These are phyloP conservation scores for Ferdinandea cuprea DNA, from an alignment of 2,888 invertebrate genomes.

Conservation along the genomic window DNA sequence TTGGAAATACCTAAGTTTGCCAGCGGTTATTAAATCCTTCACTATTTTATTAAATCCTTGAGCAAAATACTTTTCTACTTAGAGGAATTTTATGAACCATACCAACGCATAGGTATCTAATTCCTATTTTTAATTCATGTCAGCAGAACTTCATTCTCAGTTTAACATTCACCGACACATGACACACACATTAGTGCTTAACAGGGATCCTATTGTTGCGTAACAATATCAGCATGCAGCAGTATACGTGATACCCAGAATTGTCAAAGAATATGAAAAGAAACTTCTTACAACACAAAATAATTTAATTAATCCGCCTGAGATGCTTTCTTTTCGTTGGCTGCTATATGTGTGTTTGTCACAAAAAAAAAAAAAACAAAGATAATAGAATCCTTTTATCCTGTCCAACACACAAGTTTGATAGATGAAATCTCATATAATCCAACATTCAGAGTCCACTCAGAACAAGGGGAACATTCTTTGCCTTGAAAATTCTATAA, in stretches of 20 bases:
- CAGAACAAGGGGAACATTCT: conserved; percentile 14
- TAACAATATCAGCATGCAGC: background rate
- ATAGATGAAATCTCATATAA: conserved; percentile 49
- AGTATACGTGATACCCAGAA: conserved; percentile 3
- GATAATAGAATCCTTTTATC: conserved; percentile 53
- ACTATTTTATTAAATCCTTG: too few relatives aligned
- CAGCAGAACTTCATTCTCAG: too few relatives aligned
- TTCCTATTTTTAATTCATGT: too few relatives aligned
- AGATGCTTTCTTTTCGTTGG: conserved; percentile 28
- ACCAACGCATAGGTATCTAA: too few relatives aligned
- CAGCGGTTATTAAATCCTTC: too few relatives aligned
- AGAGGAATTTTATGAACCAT: too few relatives aligned
- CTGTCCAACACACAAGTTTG: conserved; percentile 28
- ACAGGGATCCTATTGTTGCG: conserved; percentile 18
- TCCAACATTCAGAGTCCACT: conserved; percentile 26
- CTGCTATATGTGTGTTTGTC: background rate
- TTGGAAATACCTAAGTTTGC: too few relatives aligned
- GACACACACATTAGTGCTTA: conserved; percentile 2
- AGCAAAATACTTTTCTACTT: too few relatives aligned
- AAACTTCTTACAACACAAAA: conserved; percentile 20
- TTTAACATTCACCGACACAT: background rate
- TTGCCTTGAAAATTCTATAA: conserved; percentile 28
- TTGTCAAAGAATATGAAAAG: background rate
- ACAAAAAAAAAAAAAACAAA: conserved; percentile 11
- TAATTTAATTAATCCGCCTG: conserved; percentile 37